phyloP scores from a whole-genome alignment of 2,113 vertebrate genomes.

The Elaphurus davidianus region DNA sequence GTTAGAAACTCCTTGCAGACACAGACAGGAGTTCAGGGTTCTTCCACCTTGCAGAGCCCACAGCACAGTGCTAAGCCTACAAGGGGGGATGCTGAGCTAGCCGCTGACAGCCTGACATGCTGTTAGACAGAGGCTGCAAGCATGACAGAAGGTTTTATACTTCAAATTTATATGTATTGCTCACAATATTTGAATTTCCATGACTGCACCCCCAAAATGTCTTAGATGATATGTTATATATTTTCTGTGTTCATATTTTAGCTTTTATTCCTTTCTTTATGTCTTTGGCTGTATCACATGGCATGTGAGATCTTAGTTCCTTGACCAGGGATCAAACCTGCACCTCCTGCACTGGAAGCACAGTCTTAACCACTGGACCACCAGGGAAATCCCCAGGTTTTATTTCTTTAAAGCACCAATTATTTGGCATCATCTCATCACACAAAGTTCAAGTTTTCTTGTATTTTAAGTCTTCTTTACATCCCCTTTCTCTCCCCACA shows the following conservation, averaged over 20 bases:
- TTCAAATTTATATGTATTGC: neutral
- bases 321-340: neutral
- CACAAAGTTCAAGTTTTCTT: neutral
- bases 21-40: neutral
- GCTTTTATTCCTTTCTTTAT: constrained; percentile 1
- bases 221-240: neutral
- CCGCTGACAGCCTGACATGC: neutral
- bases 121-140: neutral
- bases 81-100: neutral
- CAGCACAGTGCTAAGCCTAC: neutral
- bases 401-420: neutral
- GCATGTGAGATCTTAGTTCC: neutral
- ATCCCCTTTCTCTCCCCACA: neutral
- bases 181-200: neutral
- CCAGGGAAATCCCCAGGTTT: neutral
- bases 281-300: neutral
- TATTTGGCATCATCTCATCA: neutral
- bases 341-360: neutral
- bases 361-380: neutral
- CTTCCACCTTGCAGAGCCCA: neutral
- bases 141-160: neutral
- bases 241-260: neutral
- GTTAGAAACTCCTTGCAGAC: neutral
- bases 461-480: neutral
- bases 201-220: neutral